Base-by-base conservation (phyloP, 2,888 invertebrate genomes). In the Mystacides longicornis region DNA sequence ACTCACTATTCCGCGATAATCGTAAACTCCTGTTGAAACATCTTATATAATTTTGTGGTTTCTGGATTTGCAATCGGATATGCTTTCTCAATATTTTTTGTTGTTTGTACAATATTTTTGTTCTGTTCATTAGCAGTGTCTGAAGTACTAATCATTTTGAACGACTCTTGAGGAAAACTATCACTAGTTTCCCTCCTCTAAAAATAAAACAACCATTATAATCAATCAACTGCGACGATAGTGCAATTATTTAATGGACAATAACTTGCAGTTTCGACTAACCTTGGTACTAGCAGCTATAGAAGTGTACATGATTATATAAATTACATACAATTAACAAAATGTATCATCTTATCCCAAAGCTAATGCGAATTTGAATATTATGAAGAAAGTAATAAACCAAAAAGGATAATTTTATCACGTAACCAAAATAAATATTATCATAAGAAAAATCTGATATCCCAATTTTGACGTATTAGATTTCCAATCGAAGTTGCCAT, bases 1-100 rank as follows among this genome's bases (percentile, higher is more conserved):
- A 19, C 89, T 84, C 82, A 94, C 93, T 93, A 95, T 77, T 95
- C 94, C 2, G 93, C 90, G 71, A 94, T 82, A 64, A 94, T 86
- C 64, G 88, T 85, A 67, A 94, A 94, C 71, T 95, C 94, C 69
- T 91, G 87, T 66, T 90, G 85, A 68, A 87, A 89, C 63, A 85
- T 81, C 45, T 58, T 58, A 33, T 55, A 55, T 9, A 58, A 43
- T 14, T 55, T 57, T 45, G 51, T 49, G 1, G 54, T 54, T 51
- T 57, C 57, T 45, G 54, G 51, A 46, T 49, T 57, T 14, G 46
- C 46, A 21, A 23, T 47, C 4, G 21, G 9, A 11, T 46, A 22
- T 21, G 52, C 21, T 33, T 56, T 56, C 14, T 53, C 54, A 11
- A 46, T 47, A 16, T 43, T 22, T 14, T 37, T 37, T 33, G 57